Evolutionary conservation across 1,140 invertebrate genomes (phyloP), one percentile per base, ranked within the genome.

Genomic region (Panulirus ornatus): DNA sequence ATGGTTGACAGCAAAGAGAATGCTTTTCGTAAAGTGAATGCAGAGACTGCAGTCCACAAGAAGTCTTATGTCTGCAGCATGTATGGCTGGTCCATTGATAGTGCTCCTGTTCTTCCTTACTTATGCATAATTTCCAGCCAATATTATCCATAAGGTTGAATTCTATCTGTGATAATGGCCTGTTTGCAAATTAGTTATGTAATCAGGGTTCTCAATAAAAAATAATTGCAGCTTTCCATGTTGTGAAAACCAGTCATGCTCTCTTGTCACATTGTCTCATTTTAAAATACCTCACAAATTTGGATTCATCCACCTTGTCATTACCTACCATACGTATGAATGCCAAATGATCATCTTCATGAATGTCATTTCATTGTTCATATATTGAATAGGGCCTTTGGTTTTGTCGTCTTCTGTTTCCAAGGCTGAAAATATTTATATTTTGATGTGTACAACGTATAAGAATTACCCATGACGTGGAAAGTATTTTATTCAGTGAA

Each of bases 161-260:
- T 70, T 73, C 30, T 84, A 63, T 84, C 83, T 84, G 83, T 84
- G 83, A 84, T 84, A 84, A 63, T 73, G 63, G 38, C 83, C 38
- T 84, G 66, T 66, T 84, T 84, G 70, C 83, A 84, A 34, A 84
- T 36, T 73, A 47, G 14, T n/a, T 47, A 27, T 66, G 58, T 66
- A 22, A 66, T 30, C 58, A 30, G 58, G 58, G 58, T n/a, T 66
- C n/a, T 30, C 8, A 22, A 66, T 66, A 27, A 66, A 66, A 22
- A 22, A 30, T 8, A 66, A 66, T 66, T 66, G 58, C 58, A 66
- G 58, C 58, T 66, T 66, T n/a, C n/a, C 58, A 66, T 66, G 22
- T 66, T 66, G 58, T 66, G 58, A 66, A 66, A 66, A 66, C 16
- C 58, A 66, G 58, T 66, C 30, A 30, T 66, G 58, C 58, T 66